Evolutionary conservation across 2,797 vertebrate genomes (phyloP), one percentile per base, ranked within the genome.

Genomic region (Rhabdomys pumilio): DNA sequence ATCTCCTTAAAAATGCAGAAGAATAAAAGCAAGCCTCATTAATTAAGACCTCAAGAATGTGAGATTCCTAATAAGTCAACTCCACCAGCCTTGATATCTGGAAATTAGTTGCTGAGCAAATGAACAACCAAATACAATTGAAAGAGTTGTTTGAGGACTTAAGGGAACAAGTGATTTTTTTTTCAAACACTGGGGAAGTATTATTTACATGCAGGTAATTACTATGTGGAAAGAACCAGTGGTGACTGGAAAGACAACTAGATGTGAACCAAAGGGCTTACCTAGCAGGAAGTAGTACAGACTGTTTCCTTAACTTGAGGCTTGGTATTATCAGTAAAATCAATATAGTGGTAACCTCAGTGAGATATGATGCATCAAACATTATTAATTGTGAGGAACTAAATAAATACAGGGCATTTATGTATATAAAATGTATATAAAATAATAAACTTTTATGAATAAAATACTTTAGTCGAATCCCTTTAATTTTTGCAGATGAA

Each of bases 41-140:
- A 96, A 96, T 96, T 95, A 95, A 97, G 89, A 90, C 34, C 41
- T 91, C 53, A 83, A 96, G 77, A 95, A 96, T 87, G 69, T 94
- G 82, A 86, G 92, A 94, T 94, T 97, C 89, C 80, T 93, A 90
- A 47, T 89, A 94, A 91, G 85, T 96, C 84, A 95, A 96, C 63
- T 92, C 96, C 2, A 12, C 12, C 41, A 75, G 75, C 24, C 87
- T 96, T 96, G 63, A 96, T 76, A 97, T 75, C 90, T 84, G 57
- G 53, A 96, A 96, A 92, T 1, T 0, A 90, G 38, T 96, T 94
- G 29, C 77, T 93, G 67, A 95, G 79, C 92, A 97, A 96, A 92
- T 97, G 91, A 97, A 91, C 59, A 91, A 85, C 80, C 20, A 95
- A 96, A 95, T 77, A 69, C 47, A 94, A 97, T 11, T 96, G 73